phyloP scores from a whole-genome alignment of 2,113 vertebrate genomes.

The Rafetus swinhoei region DNA sequence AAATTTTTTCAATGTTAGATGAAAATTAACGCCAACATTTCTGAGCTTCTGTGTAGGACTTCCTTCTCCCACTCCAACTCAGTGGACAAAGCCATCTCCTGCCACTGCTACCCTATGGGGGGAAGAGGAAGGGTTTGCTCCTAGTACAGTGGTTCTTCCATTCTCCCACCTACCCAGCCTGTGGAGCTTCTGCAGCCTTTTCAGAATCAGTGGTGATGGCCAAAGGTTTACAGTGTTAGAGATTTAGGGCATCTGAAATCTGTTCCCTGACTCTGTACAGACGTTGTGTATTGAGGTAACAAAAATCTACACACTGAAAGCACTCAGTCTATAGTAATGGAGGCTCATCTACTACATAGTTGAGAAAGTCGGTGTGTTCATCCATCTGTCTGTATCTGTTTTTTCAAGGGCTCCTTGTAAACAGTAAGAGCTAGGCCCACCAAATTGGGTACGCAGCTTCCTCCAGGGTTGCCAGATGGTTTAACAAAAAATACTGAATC shows the following conservation, averaged over 20 bases:
- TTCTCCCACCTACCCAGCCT: neutral
- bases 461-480: too few relatives aligned
- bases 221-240: neutral
- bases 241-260: neutral
- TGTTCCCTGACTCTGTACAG: neutral
- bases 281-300: neutral
- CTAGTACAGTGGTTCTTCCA: neutral
- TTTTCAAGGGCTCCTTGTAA: too few relatives aligned
- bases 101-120: neutral
- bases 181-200: neutral
- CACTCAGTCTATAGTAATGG: neutral
- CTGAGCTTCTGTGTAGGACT: neutral
- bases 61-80: neutral
- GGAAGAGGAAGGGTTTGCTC: neutral
- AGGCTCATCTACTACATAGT: neutral
- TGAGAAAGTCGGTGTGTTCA: too few relatives aligned
- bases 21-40: neutral
- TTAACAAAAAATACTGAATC: too few relatives aligned
- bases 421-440: too few relatives aligned
- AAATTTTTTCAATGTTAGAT: neutral
- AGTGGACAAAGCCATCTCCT: neutral
- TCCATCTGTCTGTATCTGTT: too few relatives aligned
- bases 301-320: too few relatives aligned
- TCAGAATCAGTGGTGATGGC: neutral
- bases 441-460: too few relatives aligned